These are phyloP conservation scores for Calidris pygmaea DNA, from an alignment of 2,113 vertebrate species.

Conservation along the genomic window DNA sequence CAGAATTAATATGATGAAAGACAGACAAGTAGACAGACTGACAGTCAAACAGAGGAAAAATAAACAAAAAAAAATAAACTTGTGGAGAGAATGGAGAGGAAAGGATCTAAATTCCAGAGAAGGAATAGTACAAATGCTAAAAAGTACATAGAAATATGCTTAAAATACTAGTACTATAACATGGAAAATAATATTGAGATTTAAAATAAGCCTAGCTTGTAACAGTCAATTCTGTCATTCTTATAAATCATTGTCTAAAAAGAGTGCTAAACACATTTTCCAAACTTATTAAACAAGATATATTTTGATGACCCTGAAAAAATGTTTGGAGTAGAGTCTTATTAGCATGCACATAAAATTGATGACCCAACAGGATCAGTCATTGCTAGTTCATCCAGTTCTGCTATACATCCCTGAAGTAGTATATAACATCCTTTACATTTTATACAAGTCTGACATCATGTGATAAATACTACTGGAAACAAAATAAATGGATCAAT, in stretches of 20 bases:
- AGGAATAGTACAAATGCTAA: background rate
- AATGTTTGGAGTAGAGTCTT: background rate
- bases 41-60: background rate
- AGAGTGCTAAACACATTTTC: background rate
- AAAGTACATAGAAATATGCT: background rate
- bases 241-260: background rate
- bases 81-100: background rate
- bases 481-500: constrained; percentile 10
- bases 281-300: background rate
- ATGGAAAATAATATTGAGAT: background rate
- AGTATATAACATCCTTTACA: background rate
- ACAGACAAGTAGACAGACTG: background rate
- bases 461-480: background rate
- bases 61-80: background rate
- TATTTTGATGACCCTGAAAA: background rate
- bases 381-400: background rate
- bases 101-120: background rate
- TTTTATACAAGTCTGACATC: constrained; percentile 38
- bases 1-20: background rate
- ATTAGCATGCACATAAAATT: background rate
- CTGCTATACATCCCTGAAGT: background rate
- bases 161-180: background rate
- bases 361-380: background rate
- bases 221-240: background rate
- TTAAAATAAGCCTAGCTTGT: background rate